phyloP scores from a whole-genome alignment of 2,888 invertebrate genomes.

The Gandaritis pyraliata region DNA sequence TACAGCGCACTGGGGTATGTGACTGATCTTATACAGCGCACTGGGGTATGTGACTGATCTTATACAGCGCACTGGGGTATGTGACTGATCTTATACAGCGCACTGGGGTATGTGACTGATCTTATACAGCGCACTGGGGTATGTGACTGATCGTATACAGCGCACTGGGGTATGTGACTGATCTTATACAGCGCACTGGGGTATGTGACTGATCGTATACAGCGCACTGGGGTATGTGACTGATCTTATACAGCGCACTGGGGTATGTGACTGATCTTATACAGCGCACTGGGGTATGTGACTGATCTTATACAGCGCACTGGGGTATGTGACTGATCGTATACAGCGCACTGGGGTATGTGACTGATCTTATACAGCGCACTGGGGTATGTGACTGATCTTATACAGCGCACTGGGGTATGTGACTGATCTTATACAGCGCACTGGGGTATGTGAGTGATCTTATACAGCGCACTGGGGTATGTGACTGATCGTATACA shows the following conservation, averaged over 20 bases:
- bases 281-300: slow-evolving; percentile 81
- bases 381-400: slow-evolving; percentile 73
- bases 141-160: slow-evolving; percentile 69
- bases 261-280: slow-evolving; percentile 75
- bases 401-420: slow-evolving; percentile 84
- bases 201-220: slow-evolving; percentile 77
- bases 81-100: slow-evolving; percentile 76
- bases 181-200: slow-evolving; percentile 83
- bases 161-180: slow-evolving; percentile 77
- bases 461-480: slow-evolving; percentile 84
- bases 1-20: slow-evolving; percentile 83
- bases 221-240: slow-evolving; percentile 79
- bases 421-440: slow-evolving; percentile 71
- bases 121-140: slow-evolving; percentile 85
- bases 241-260: slow-evolving; percentile 82
- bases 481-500: slow-evolving; percentile 75
- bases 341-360: slow-evolving; percentile 84
- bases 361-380: slow-evolving; percentile 76
- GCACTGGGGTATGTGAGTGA: slow-evolving; percentile 76
- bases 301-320: slow-evolving; percentile 80
- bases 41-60: slow-evolving; percentile 72
- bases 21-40: slow-evolving; percentile 78
- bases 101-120: slow-evolving; percentile 73
- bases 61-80: slow-evolving; percentile 84
- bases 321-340: slow-evolving; percentile 70